These are phyloP conservation scores for Caranx ignobilis DNA, from an alignment of 2,113 vertebrate species.

Conservation along the genomic window DNA sequence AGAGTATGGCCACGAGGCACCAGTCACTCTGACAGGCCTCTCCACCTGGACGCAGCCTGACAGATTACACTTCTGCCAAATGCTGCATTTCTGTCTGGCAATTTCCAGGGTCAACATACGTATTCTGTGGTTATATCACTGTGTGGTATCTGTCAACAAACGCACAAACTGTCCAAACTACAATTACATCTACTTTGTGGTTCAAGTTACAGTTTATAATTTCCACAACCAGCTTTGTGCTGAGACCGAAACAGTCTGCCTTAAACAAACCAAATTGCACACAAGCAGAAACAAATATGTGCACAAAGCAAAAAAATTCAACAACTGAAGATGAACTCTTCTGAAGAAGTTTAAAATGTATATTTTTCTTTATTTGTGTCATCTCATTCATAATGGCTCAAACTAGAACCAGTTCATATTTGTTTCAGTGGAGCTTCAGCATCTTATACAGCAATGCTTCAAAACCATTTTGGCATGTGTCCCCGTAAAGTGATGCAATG, in stretches of 20 bases:
- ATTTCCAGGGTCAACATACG: constrained; percentile 2
- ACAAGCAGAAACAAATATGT: not conserved
- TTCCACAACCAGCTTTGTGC: constrained; percentile 18
- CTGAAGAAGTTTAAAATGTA: no score
- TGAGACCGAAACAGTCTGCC: constrained; percentile 11
- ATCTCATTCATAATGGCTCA: not conserved
- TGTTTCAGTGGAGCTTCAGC: not conserved
- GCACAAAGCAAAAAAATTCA: constrained; percentile 11
- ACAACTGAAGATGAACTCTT: not conserved
- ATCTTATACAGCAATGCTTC: not conserved
- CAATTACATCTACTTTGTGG: constrained; percentile 42
- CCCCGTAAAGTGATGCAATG: not conserved
- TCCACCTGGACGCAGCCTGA: constrained; percentile 27
- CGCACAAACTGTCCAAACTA: constrained; percentile 28
- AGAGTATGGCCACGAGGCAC: constrained; percentile 30
- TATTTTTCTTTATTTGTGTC: not conserved
- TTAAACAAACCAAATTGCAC: constrained; percentile 23
- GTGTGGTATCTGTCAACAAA: constrained; percentile 21
- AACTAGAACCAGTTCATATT: not conserved
- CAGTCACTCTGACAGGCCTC: constrained; percentile 13
- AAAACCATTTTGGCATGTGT: not conserved
- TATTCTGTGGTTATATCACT: constrained; percentile 17
- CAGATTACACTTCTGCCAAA: constrained; percentile 1
- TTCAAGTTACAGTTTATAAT: constrained; percentile 39
- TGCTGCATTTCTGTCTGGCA: constrained; percentile 10